Evolutionary conservation across 2,797 vertebrate genomes (phyloP).

Genomic region (Oryzias sinensis): DNA sequence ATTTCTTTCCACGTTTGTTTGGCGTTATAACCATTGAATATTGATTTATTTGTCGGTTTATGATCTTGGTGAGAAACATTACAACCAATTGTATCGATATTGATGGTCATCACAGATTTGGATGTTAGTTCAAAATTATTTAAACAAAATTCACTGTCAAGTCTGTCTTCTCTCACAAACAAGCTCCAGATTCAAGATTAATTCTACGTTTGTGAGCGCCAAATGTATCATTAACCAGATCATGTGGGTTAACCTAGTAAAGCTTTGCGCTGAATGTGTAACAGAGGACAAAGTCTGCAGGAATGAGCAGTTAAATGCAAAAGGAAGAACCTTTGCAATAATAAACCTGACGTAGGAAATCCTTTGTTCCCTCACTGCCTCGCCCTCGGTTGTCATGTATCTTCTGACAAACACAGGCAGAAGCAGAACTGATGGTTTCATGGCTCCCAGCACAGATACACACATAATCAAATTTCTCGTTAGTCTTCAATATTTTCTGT

Average conservation of each 20-base stretch:
- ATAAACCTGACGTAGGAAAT: too few species aligned
- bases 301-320: constrained; percentile 9
- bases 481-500: constrained; percentile 29
- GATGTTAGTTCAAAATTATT: too few species aligned
- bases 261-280: not conserved
- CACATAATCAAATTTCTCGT: not conserved
- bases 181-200: not conserved
- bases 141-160: not conserved
- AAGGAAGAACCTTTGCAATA: constrained; percentile 2
- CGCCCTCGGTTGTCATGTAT: constrained; percentile 2
- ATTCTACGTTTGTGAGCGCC: constrained; percentile 11
- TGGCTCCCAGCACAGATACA: not conserved
- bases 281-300: constrained; percentile 25
- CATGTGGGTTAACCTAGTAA: constrained; percentile 3
- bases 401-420: not conserved
- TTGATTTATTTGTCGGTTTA: too few species aligned
- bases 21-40: too few species aligned
- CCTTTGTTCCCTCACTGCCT: too few species aligned
- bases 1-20: too few species aligned
- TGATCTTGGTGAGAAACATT: too few species aligned
- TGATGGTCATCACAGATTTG: too few species aligned
- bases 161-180: not conserved
- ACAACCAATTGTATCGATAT: too few species aligned
- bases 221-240: constrained; percentile 18
- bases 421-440: constrained; percentile 26